A percentile compares a stretch with the other conserved stretches of the same genome.
phyloP scores from a whole-genome alignment of 1,140 invertebrate genomes.

The Ephestia elutella region DNA sequence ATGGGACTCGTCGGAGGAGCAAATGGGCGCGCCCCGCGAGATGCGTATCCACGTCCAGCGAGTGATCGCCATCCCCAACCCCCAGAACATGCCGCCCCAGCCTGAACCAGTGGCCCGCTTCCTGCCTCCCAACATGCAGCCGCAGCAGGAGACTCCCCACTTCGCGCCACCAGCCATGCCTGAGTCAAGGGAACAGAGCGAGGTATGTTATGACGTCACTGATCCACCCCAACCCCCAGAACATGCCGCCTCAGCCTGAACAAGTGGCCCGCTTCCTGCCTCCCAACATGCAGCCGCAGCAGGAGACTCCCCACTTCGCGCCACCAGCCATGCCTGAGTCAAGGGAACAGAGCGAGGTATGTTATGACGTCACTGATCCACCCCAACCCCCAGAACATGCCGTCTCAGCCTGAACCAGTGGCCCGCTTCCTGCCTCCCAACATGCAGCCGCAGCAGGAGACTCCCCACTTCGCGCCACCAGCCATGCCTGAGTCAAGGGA shows the following conservation, averaged over 20 bases:
- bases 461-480: conserved; percentile 55
- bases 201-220: conserved; percentile 28
- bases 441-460: conserved; percentile 46
- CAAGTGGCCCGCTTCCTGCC: conserved; percentile 55
- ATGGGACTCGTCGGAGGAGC: conserved; percentile 66
- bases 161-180: conserved; percentile 54
- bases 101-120: conserved; percentile 54
- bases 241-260: too few species aligned
- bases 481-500: conserved; percentile 42
- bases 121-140: conserved; percentile 47
- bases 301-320: conserved; percentile 51
- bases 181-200: conserved; percentile 49
- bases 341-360: conserved; percentile 57
- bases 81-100: conserved; percentile 50
- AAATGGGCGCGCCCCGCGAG: conserved; percentile 56
- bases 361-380: background rate
- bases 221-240: too few species aligned
- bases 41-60: conserved; percentile 73
- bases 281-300: conserved; percentile 40
- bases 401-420: conserved; percentile 21
- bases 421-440: conserved; percentile 48
- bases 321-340: conserved; percentile 46
- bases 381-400: too few species aligned
- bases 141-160: conserved; percentile 42
- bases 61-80: conserved; percentile 60